Evolutionary conservation across 2,888 invertebrate species (phyloP).

Genomic region (Erebia palarica): DNA sequence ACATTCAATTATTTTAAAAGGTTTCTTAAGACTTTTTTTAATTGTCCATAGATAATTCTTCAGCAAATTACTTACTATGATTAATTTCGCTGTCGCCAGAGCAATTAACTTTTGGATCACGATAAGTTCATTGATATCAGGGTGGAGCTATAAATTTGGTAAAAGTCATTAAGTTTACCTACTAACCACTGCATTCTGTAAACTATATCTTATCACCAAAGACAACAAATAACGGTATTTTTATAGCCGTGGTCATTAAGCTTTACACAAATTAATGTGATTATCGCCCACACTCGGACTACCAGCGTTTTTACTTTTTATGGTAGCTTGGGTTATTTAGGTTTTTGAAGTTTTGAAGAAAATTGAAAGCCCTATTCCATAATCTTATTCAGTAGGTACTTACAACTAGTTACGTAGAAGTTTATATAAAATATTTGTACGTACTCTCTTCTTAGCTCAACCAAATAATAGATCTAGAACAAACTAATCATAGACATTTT

Average conservation of each 20-base stretch:
- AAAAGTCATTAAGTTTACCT: slow-evolving; percentile 6
- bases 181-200: slow-evolving; percentile 6
- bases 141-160: slow-evolving; percentile 10
- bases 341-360: too few species aligned
- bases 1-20: too few species aligned
- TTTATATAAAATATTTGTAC: too few species aligned
- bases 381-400: too few species aligned
- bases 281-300: slow-evolving; percentile 23
- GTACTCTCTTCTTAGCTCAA: too few species aligned
- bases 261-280: slow-evolving; percentile 20
- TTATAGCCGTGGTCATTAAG: slow-evolving; percentile 21
- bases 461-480: too few species aligned
- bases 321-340: slow-evolving; percentile 12
- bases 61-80: not conserved
- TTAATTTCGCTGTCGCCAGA: slow-evolving; percentile 1
- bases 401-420: too few species aligned
- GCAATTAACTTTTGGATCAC: slow-evolving; percentile 13
- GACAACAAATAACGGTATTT: slow-evolving; percentile 23
- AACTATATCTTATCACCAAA: slow-evolving; percentile 18
- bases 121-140: slow-evolving; percentile 6
- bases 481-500: too few species aligned
- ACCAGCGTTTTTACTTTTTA: slow-evolving; percentile 20
- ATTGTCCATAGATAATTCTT: too few species aligned
- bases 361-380: too few species aligned
- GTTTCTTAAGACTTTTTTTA: too few species aligned